Evolutionary conservation across 2,113 vertebrate genomes (phyloP).

Genomic region (Tyrannus savana): DNA sequence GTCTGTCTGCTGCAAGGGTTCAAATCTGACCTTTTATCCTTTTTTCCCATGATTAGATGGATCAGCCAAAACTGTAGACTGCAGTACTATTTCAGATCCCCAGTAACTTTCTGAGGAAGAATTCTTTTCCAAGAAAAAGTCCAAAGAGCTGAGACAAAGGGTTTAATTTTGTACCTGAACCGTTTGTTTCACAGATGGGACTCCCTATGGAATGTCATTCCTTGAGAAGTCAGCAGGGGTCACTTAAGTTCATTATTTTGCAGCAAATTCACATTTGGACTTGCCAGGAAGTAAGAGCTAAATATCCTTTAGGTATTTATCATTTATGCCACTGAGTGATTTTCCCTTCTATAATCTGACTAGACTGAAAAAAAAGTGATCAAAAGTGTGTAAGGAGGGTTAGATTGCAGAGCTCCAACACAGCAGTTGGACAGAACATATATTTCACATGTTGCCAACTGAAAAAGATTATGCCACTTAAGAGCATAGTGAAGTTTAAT

Average conservation of each 20-base stretch:
- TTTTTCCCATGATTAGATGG: neutral
- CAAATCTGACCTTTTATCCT: neutral
- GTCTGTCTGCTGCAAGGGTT: neutral
- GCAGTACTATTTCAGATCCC: neutral
- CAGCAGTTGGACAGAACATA: neutral
- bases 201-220: conserved; percentile 41
- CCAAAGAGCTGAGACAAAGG: neutral
- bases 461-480: conserved; percentile 2
- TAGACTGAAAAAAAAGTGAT: neutral
- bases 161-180: neutral
- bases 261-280: conserved; percentile 30
- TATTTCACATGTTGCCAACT: neutral
- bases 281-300: neutral
- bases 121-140: neutral
- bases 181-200: neutral
- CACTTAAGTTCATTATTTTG: conserved; percentile 48
- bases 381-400: neutral
- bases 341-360: neutral
- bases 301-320: neutral
- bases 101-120: neutral
- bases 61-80: neutral
- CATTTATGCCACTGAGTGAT: neutral
- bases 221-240: conserved; percentile 42
- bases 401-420: neutral
- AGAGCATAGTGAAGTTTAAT: neutral